A percentile compares a stretch with the other conserved stretches of the same genome.
phyloP scores from a whole-genome alignment of 2,888 invertebrate species.

The Lasius platythorax region DNA sequence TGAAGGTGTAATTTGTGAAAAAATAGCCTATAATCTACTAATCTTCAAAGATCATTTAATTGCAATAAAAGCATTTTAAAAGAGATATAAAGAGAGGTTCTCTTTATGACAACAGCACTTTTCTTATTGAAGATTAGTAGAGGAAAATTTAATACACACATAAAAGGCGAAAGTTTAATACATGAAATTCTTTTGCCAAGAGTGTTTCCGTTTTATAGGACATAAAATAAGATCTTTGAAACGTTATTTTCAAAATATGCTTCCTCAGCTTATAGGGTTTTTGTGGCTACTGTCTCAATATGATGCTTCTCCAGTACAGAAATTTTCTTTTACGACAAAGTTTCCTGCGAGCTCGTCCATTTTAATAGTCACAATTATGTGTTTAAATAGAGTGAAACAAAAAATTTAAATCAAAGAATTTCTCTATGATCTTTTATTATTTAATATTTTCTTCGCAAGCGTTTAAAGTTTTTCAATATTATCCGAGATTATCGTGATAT shows the following conservation, averaged over 20 bases:
- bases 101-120: not conserved
- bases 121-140: not conserved
- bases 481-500: not conserved
- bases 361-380: not conserved
- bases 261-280: not conserved
- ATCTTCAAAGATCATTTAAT: not conserved
- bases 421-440: too few species aligned
- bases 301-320: not conserved
- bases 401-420: not conserved
- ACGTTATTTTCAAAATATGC: not conserved
- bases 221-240: constrained; percentile 16
- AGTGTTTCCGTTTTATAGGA: not conserved
- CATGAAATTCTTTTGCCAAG: constrained; percentile 15
- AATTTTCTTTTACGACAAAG: not conserved
- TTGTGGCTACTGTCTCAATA: not conserved
- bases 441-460: not conserved
- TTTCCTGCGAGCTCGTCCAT: not conserved
- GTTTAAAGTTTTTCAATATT: not conserved
- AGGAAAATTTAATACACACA: not conserved
- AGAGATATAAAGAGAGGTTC: not conserved
- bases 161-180: not conserved
- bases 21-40: not conserved
- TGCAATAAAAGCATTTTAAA: not conserved
- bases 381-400: not conserved
- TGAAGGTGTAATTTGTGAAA: not conserved